Base-by-base conservation (phyloP, 2,797 vertebrate species). In the Crossoptilon crossoptilon region DNA sequence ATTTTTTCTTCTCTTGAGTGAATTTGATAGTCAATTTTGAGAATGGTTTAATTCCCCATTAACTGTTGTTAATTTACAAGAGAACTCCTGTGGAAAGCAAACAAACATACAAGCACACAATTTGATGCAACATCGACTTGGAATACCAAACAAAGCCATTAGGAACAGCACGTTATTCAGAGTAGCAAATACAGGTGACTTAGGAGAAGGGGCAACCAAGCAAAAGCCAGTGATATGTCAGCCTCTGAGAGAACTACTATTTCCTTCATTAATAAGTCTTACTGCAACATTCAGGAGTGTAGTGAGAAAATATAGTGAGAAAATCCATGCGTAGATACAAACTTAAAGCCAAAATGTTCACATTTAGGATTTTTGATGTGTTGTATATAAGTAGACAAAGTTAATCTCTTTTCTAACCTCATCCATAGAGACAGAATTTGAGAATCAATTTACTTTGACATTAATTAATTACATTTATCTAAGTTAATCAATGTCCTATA, bases 1-100 rank as follows among this genome's bases (percentile, higher is more conserved):
- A 44, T 33, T 46, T 86, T 48, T n/a, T 81, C 56, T 62, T 68
- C 73, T 95, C 10, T 78, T 93, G 91, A 88, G 46, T 90, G 63
- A 84, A 56, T 93, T 93, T 94, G 91, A 91, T 94, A 93, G 94
- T 88, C 73, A 75, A 72, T 89, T 96, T 97, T 97, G 76, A 95
- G 75, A 97, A 79, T 3, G 19, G 93, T 84, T 96, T 95, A 96
- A 92, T 88, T 97, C 81, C 81, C 93, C 95, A 96, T 92, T 97
- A 96, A 91, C 75, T 58, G 51, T 51, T 96, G 59, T 10, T 96
- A 97, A 97, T 96, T 97, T 95, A 95, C 90, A 87, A 91, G 82
- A 91, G 37, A 96, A 92, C 67, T 94, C 92, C 90, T 75, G 33
- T 80, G 88, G 91, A 87, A 94, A 91, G 71, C 67, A 95, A 95